Base-by-base conservation (phyloP, 1,140 invertebrate species). In the Pararge aegeria region DNA sequence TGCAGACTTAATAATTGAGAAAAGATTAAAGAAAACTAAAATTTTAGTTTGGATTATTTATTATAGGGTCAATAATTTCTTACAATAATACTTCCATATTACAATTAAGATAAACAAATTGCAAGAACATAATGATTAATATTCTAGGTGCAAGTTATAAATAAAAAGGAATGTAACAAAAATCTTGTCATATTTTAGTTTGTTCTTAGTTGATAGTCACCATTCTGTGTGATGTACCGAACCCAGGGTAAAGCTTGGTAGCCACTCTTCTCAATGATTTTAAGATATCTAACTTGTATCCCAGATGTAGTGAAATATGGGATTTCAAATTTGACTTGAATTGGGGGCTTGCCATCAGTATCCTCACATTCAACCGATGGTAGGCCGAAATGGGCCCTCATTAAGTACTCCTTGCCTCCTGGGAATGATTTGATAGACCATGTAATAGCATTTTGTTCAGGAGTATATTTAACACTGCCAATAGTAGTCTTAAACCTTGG, bases 381-480 rank as follows among this genome's bases (percentile, higher is more conserved):
- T 38, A 99, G 87, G n/a, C 98, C 97, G 91, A 99, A 99, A 83
- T 99, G 98, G 9, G 99, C 99, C 68, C 98, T 92, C 98, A 99
- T 99, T 52, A 99, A 90, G 87, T 98, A 99, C 82, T 99, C 99
- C 80, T 99, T 99, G 20, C 98, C 99, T 29, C 99, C 98, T 59
- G 98, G 99, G 86, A 99, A 99, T 21, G 98, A 99, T 87, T 99
- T 99, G 54, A 99, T 98, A n/a, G 96, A 98, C 99, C 99, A 99
- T 18, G 98, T 97, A 29, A 99, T 97, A 21, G 98, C 97, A 92
- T 97, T 99, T 77, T 98, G 95, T 84, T 99, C 98, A 0, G 98
- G 98, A 1, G 97, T 97, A 89, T 99, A 99, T 80, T 98, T 99
- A 19, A 98, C 98, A 87, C 95, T 98, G 12, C 99, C 99, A 70